Evolutionary conservation across 2,113 vertebrate genomes (phyloP), one percentile per base, ranked within the genome.

Genomic region (Lates calcarifer): DNA sequence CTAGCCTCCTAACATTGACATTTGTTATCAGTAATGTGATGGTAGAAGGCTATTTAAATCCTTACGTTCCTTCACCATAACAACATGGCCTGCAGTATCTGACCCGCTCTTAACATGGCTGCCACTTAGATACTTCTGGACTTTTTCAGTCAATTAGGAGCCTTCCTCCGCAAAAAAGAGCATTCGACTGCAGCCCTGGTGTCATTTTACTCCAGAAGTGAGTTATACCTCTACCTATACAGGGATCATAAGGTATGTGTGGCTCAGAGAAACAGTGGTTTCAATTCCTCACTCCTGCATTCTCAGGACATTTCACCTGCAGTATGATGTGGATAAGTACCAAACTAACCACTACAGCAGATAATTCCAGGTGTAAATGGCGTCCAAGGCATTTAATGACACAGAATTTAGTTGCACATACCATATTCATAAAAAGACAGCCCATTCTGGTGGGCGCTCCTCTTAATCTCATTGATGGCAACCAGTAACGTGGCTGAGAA

Each of bases 391-490:
- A 39, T 37, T 31, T 24, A 45, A 43, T 24, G 22, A 12, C 12
- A 74, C 1, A 37, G 29, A 60, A 35, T 81, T 56, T 8, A 13
- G 26, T 5, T 56, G 18, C 31, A 96, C 96, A 35, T 95, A 99
- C 98, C 98, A 78, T 98, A 99, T 57, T 99, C 96, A 87, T 98
- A 98, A 94, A 99, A 98, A 11, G 98, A 95, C 41, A 97, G 12
- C 55, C 95, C 96, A 22, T 96, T 96, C 63, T 95, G 90, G 49
- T 67, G 94, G 76, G 98, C 96, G 69, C 96, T 98, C 92, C 94
- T 97, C 84, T 96, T 97, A 83, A 99, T 97, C 95, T 99, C 98
- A 93, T 98, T 99, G 90, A 99, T 75, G 73, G 98, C 98, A 77
- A 99, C 97, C 55, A 99, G 94, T 79, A 99, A 96, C 1, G 98